A percentile compares a stretch with the other conserved stretches of the same genome.
phyloP scores from a whole-genome alignment of 2,113 vertebrate genomes.

The Cepphus grylle region DNA sequence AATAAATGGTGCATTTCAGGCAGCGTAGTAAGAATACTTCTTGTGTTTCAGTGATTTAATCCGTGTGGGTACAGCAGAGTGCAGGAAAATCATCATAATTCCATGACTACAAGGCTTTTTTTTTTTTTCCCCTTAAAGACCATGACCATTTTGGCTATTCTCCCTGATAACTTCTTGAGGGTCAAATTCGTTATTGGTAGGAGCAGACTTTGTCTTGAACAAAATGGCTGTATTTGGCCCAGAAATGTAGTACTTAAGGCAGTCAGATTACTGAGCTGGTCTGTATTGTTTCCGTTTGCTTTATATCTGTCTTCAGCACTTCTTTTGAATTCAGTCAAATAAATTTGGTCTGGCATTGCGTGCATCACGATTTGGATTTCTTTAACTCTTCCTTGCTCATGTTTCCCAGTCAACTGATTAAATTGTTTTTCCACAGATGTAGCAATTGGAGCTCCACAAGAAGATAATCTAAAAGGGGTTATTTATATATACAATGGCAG shows the following conservation, averaged over 20 bases:
- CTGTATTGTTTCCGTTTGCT: neutral
- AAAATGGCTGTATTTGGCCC: neutral
- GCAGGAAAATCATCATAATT: neutral
- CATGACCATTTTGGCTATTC: neutral
- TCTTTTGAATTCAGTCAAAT: neutral
- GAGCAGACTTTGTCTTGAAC: neutral
- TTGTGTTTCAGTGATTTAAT: neutral
- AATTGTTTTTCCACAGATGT: slow-evolving; percentile 74
- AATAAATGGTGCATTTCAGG: neutral
- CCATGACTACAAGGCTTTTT: neutral
- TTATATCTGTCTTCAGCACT: neutral
- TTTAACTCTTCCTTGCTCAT: neutral
- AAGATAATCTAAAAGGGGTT: slow-evolving; percentile 79
- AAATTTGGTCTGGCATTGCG: neutral
- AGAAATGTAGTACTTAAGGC: neutral
- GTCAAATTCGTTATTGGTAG: neutral
- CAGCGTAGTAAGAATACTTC: neutral
- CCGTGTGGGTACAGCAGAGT: neutral
- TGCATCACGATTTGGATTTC: neutral
- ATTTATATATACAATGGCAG: slow-evolving; percentile 90
- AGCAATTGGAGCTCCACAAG: slow-evolving; percentile 86
- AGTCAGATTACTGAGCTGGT: neutral
- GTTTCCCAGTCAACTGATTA: neutral
- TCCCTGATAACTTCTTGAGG: neutral
- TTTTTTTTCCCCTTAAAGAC: neutral